Evolutionary conservation across 2,113 vertebrate species (phyloP).

Genomic region (Petrocephalus zakoni): DNA sequence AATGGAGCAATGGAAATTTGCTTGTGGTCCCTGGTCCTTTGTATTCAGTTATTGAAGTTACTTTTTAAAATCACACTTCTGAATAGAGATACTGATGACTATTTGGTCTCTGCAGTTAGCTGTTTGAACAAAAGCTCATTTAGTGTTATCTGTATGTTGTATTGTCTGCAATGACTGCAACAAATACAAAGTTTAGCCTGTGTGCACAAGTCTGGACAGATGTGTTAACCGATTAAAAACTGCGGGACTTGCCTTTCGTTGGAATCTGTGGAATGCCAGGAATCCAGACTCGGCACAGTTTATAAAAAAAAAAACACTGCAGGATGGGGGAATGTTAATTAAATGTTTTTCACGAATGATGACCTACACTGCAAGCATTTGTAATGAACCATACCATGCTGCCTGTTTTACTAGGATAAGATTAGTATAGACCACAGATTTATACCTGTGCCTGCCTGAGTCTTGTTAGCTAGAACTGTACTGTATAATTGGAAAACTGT

Average conservation of each 20-base stretch:
- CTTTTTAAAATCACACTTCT: background rate
- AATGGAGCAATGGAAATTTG: background rate
- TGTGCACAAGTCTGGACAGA: slow-evolving; percentile 27
- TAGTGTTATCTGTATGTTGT: background rate
- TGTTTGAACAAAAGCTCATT: background rate
- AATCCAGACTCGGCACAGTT: background rate
- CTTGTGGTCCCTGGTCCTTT: background rate
- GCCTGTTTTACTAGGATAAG: background rate
- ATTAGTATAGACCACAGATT: background rate
- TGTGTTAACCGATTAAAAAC: slow-evolving; percentile 33
- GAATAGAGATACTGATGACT: background rate
- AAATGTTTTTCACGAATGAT: background rate
- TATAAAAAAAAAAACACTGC: background rate
- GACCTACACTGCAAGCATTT: background rate
- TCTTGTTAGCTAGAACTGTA: background rate
- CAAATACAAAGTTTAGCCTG: slow-evolving; percentile 18
- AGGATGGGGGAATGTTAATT: background rate
- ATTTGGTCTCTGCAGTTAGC: background rate
- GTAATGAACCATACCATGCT: background rate
- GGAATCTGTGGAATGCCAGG: slow-evolving; percentile 20
- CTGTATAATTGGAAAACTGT: background rate
- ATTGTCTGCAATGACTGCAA: background rate
- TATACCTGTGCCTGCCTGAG: background rate
- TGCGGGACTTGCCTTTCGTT: slow-evolving; percentile 29
- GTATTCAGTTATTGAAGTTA: background rate